Evolutionary conservation across 1,140 invertebrate genomes (phyloP), one percentile per base, ranked within the genome.

Genomic region (Drosophila prosaltans): DNA sequence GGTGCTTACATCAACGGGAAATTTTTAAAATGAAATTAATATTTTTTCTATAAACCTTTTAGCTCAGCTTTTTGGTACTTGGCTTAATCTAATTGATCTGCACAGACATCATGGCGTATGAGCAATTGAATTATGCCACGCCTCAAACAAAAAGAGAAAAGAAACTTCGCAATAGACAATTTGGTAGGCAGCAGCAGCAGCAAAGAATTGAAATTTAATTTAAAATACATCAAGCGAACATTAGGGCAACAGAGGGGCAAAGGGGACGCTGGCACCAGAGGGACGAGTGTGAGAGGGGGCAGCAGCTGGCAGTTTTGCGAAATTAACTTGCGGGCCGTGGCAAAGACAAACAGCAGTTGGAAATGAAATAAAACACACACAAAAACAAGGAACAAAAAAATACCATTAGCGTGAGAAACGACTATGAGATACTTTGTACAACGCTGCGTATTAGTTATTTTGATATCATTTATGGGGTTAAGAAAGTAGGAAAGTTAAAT

Each of bases 221-320:
- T 88, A 88, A 86, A 86, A 82, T 61, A 88, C 82, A 82, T 85
- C 83, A 85, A 68, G 74, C 68, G 39, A 70, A 41, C 75, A 81
- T 86, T 73, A 79, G 71, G 45, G 60, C 21, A 30, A 39, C 24
- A 48, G 45, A 10, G 45, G 45, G 45, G 8, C 24, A 3, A 24
- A 51, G 45, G 45, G 45, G 16, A 48, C 21, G 45, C 7, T 24
- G 45, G 45, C 45, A 48, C 6, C 43, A 24, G 45, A 24, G 45
- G 8, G 39, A 40, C 9, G 21, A 26, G 45, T 8, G 8, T 51
- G 21, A 3, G 24, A 7, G 54, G 43, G 40, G 16, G 30, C 68
- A 28, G 60, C 70, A 67, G 71, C 74, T 82, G 81, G 62, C 79
- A 81, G 74, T 54, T 69, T 71, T 51, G 67, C 71, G 65, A 84